Percentiles rank a stretch among this genome's conserved stretches.
Conservation (phyloP, 2,888 invertebrate species). For the Heteropelma amictum region DNA sequence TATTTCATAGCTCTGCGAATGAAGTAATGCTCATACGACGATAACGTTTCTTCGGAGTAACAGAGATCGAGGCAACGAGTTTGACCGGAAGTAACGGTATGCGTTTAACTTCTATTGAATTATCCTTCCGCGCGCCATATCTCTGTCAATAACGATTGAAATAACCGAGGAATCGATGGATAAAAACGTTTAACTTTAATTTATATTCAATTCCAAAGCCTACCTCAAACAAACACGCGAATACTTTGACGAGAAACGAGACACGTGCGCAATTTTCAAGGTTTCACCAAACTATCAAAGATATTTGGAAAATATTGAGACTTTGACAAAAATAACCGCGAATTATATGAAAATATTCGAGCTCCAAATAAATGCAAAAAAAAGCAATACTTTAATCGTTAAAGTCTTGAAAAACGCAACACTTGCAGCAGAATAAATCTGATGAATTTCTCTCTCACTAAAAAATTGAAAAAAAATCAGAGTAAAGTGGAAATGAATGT, state of each 20-base stretch:
- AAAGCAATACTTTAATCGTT: no score
- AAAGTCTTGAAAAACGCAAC: not conserved
- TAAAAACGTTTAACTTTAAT: not conserved
- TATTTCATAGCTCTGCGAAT: conserved; percentile 13
- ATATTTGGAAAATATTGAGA: no score
- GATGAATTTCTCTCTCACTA: not conserved
- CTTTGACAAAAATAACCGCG: no score
- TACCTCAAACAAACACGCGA: no score
- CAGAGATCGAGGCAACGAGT: conserved; percentile 15
- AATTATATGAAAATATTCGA: no score
- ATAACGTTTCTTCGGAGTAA: not conserved
- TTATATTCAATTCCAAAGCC: no score
- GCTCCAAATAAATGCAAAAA: no score
- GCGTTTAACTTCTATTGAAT: conserved; percentile 42
- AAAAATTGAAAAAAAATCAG: no score
- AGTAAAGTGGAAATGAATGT: not conserved
- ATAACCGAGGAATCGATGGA: not conserved
- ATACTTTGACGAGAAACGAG: no score
- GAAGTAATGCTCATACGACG: conserved; percentile 17
- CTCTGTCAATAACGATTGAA: not conserved
- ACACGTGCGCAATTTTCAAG: no score
- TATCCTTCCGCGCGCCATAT: conserved; percentile 27
- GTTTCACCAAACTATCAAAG: no score
- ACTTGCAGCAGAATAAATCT: not conserved
- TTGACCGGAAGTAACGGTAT: conserved; percentile 52